Evolutionary conservation across 2,888 invertebrate genomes (phyloP), one percentile per base, ranked within the genome.

Genomic region (Hypena proboscidalis): DNA sequence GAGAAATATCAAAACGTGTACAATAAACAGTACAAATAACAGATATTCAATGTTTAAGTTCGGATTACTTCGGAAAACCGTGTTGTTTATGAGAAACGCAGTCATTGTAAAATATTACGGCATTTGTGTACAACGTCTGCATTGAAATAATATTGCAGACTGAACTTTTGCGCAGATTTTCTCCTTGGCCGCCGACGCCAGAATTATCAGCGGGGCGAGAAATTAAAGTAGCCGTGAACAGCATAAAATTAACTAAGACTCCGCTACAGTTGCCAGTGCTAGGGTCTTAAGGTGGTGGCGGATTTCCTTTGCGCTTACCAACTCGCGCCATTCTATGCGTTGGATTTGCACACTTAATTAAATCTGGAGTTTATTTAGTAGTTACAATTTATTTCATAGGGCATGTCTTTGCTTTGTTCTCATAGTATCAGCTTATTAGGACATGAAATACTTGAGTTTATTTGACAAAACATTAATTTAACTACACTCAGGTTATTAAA

Each of bases 181-280:
- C 80, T 82, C 67, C 75, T 75, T 76, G 77, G 76, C 67, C 74
- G 76, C 77, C 62, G 71, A 73, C 71, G 80, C 82, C 79, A 83
- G 83, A 85, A 87, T 87, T 87, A 86, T 87, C 83, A 83, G 67
- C 78, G 74, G 63, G 79, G 82, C 84, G 79, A 78, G 81, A 82
- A 85, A 87, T 88, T 86, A 82, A 89, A 87, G 84, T 84, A 81
- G 74, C 83, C 85, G 85, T 86, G 85, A 87, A 84, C 76, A 73
- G 85, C 82, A 85, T 86, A 82, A 85, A 84, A 88, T 87, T 89
- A 86, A 85, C 81, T 80, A 81, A 86, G 82, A 74, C 82, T 69
- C 66, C 59, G 34, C 10, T 51, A 46, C 55, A 51, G 53, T 44
- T 58, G 57, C 53, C 40, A 57, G 70, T 67, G 62, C 63, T 66